Base-by-base conservation (phyloP, 2,113 vertebrate species). In the Hipposideros armiger region DNA sequence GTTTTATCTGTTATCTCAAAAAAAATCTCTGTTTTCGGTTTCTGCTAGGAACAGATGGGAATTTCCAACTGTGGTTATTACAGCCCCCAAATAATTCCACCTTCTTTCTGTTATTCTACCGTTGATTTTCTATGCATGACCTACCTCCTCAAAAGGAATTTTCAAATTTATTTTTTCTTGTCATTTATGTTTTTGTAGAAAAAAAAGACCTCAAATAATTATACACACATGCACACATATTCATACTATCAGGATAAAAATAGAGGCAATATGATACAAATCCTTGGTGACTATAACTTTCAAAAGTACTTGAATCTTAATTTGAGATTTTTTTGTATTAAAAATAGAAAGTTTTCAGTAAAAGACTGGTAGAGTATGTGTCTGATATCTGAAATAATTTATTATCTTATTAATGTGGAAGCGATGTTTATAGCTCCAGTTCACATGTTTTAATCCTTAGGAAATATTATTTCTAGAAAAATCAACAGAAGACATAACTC, bases 391-490 rank as follows among this genome's bases (percentile, higher is more conserved):
- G 16, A 64, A 87, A 70, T 11, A 73, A 84, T 62, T 66, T 86
- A 16, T 90, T 2, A 24, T 87, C 28, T 56, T 83, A 90, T 80
- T 89, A 40, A 58, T 54, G 6, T 64, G 66, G 3, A 95, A 26
- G 2, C 9, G 73, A 56, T 32, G 22, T 5, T 50, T n/a, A 50
- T 86, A 76, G 3, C 47, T 92, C n/a, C 40, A 64, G 3, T 20
- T 88, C 67, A 58, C 1, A 89, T 70, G 95, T 85, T 66, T 94
- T n/a, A 69, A 81, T 45, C 11, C 36, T 16, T 26, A 19, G 60
- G 54, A 69, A 93, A 78, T 76, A 42, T 58, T 0, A 74, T 13
- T 95, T 95, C 5, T 45, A 77, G 54, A 90, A 97, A 96, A 94
- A 56, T n/a, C 40, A 87, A 54, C 22, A 92, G 16, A 90, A 80